Base-by-base conservation (phyloP, 2,888 invertebrate species). In the Athalia cordata region DNA sequence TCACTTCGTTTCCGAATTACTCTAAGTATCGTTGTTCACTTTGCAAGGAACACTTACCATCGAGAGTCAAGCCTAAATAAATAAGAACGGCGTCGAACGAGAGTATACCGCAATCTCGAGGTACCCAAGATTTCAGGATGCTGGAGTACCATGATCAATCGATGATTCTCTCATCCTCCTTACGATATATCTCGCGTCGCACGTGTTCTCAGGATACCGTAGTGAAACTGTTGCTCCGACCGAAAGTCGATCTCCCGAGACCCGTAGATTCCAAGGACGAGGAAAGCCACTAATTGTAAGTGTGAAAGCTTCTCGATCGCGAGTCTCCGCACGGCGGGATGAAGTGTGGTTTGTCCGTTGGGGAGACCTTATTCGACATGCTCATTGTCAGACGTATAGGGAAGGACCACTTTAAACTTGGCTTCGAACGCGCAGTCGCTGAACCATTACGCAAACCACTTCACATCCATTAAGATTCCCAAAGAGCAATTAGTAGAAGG, bases 381-480 rank as follows among this genome's bases (percentile, higher is more conserved):
- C 15, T n/a, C n/a, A 64, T n/a, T n/a, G 64, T n/a, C 45, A 64
- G 64, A 45, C 64, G 45, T 49, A 5, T 15, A 7, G 8, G 13
- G 13, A 50, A 7, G 11, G 11, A n/a, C 11, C n/a, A 59, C 47
- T 72, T 13, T n/a, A 43, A 13, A 47, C 45, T 9, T n/a, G 13
- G 9, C 70, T 15, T 7, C 59, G 15, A 59, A 59, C 72, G 72
- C 72, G 72, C 57, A 72, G 57, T 72, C 72, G 57, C 75, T 70
- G 29, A 29, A 45, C 80, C 78, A 79, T 80, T 80, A 80, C 80
- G 79, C 70, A 79, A 80, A 80, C 78, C 80, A 80, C 80, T 80
- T 78, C 78, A 70, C 77, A 68, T 79, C 80, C 80, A 80, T 80
- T 80, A 80, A 64, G 74, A 78, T 78, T 78, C 75, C 74, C 78